Conservation (phyloP, 2,113 vertebrate genomes). For the Ardeotis arabs region DNA sequence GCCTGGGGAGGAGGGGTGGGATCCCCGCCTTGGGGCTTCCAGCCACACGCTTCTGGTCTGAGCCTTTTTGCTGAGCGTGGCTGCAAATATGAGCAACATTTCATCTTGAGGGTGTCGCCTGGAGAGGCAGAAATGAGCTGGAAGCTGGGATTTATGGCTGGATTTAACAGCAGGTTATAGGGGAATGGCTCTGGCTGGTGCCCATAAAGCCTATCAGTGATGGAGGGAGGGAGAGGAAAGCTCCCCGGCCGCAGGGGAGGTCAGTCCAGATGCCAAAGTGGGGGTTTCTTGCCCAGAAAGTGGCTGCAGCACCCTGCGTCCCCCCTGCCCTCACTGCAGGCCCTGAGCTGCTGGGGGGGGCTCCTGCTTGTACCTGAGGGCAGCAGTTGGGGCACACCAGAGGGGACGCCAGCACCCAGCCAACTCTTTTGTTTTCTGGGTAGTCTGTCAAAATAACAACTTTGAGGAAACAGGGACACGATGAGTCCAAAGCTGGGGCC, state of each 20-base stretch:
- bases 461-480: neutral
- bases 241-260: rapidly evolving
- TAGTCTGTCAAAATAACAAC: neutral
- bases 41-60: neutral
- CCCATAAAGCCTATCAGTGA: rapidly evolving
- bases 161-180: neutral
- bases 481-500: neutral
- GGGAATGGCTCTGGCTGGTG: neutral
- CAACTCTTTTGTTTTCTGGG: neutral
- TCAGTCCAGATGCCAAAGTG: neutral
- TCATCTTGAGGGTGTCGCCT: rapidly evolving
- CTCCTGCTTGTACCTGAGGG: neutral
- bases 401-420: neutral
- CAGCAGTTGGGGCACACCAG: neutral
- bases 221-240: neutral
- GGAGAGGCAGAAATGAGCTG: neutral
- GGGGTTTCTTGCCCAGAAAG: neutral
- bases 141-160: neutral
- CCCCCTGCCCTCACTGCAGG: neutral
- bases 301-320: rapidly evolving
- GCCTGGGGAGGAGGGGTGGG: neutral
- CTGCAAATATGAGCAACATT: neutral
- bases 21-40: neutral
- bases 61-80: neutral
- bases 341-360: neutral